Base-by-base conservation (phyloP, 1,140 invertebrate species). In the Copidosoma floridanum region DNA sequence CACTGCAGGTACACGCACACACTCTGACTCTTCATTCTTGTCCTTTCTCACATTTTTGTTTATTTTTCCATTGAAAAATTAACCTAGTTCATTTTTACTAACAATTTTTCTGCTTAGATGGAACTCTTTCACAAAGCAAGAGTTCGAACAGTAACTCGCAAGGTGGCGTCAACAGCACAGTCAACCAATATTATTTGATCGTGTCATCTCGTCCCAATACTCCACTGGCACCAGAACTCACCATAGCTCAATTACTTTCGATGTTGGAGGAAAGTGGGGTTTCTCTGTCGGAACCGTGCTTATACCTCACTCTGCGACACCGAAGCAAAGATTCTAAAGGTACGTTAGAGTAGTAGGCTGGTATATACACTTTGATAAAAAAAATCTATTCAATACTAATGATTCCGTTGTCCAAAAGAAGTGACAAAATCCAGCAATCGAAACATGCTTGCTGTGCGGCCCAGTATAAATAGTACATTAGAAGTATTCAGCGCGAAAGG, bases 401-500 rank as follows among this genome's bases (percentile, higher is more conserved):
- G n/a, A n/a, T n/a, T n/a, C n/a, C n/a, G n/a, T n/a, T n/a, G n/a
- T n/a, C 32, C 50, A 70, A 71, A 76, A 14, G 71, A 77, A 16
- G 18, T 62, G 18, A 29, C 66, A 14, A 74, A 71, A 27, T 63
- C 65, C 8, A 71, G 63, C 20, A 68, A 73, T 47, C 70, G 61
- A 29, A 68, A 73, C 21, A 44, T 77, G n/a, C 68, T 77, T 3
- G 74, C 65, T 32, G 20, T 71, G 71, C 48, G 71, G 75, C 61
- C 56, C 1, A 77, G 77, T 5, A 82, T 88, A 37, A 83, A 86
- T 21, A 88, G 86, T 57, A 83, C 91, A 6, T 80, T 95, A 61
- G 88, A 92, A 65, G 88, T 92, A 32, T 95, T 95, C 74, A 92
- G 91, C 37, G 85, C 85, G 41, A 86, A 89, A 44, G 93, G 93